phyloP scores from a whole-genome alignment of 2,888 invertebrate genomes.

The Hydriomena furcata region DNA sequence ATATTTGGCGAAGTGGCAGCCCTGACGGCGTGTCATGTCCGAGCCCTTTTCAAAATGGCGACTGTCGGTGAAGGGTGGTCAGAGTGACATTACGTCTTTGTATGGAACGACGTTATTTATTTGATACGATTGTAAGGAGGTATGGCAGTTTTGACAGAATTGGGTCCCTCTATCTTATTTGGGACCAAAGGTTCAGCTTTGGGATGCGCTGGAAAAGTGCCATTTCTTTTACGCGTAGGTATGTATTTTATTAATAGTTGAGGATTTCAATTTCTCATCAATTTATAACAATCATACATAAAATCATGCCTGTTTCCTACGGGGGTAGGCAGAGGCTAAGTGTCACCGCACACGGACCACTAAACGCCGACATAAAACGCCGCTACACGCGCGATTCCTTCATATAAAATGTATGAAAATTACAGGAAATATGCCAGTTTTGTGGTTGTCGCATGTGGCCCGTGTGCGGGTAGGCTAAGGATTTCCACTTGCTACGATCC shows the following conservation, averaged over 20 bases:
- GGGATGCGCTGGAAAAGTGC: constrained; percentile 6
- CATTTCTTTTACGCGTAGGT: constrained; percentile 5
- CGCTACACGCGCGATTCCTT: too few species aligned
- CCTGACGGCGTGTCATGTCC: constrained; percentile 68
- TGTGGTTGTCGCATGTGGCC: too few species aligned
- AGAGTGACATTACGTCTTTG: constrained; percentile 61
- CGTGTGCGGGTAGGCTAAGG: too few species aligned
- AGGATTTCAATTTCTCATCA: too few species aligned
- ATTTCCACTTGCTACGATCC: too few species aligned
- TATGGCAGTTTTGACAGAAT: constrained; percentile 35
- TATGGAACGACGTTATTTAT: constrained; percentile 69
- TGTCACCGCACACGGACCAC: too few species aligned
- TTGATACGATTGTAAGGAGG: constrained; percentile 54
- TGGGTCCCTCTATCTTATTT: constrained; percentile 23
- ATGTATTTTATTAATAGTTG: neutral
- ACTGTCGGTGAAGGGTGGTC: constrained; percentile 66
- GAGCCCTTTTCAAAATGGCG: constrained; percentile 77
- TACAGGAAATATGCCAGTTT: too few species aligned
- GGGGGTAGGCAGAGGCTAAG: too few species aligned
- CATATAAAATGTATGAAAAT: too few species aligned
- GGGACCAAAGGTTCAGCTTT: constrained; percentile 7
- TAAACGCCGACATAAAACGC: too few species aligned
- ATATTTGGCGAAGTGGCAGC: constrained; percentile 64
- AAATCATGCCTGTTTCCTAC: too few species aligned
- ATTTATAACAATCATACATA: too few species aligned